These are phyloP conservation scores for Morphnarchus princeps DNA, from an alignment of 2,113 vertebrate species.

Conservation along the genomic window DNA sequence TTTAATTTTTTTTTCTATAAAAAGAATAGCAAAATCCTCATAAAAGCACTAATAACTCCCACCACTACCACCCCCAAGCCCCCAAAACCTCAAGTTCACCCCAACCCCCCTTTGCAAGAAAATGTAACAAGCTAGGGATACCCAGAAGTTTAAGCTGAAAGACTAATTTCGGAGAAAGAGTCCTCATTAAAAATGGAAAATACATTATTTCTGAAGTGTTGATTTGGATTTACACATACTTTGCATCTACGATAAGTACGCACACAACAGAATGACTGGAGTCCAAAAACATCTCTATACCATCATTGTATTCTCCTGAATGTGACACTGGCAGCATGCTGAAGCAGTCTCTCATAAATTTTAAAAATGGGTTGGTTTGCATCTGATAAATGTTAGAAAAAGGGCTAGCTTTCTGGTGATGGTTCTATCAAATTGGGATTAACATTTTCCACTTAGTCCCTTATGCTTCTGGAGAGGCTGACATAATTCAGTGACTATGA, in stretches of 20 bases:
- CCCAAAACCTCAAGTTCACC: neutral
- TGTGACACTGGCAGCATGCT: neutral
- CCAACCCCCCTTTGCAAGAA: neutral
- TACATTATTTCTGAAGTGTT: neutral
- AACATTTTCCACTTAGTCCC: slow-evolving; percentile 14
- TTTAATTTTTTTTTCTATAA: neutral
- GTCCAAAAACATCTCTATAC: neutral
- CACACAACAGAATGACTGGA: neutral
- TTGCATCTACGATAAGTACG: neutral
- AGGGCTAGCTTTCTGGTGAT: neutral
- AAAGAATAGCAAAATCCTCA: neutral
- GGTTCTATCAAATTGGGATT: neutral
- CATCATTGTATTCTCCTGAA: neutral
- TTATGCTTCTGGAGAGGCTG: neutral
- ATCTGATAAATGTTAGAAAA: neutral
- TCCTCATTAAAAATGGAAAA: neutral
- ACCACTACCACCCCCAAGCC: neutral
- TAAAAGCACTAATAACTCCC: neutral
- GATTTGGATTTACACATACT: neutral
- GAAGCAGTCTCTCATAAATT: slow-evolving; percentile 1
- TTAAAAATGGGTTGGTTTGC: neutral
- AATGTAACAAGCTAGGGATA: neutral
- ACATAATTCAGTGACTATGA: slow-evolving; percentile 32
- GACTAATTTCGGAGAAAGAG: neutral
- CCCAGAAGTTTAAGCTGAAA: neutral